phyloP scores from a whole-genome alignment of 1,140 invertebrate species.

The Aphelenchoides besseyi region DNA sequence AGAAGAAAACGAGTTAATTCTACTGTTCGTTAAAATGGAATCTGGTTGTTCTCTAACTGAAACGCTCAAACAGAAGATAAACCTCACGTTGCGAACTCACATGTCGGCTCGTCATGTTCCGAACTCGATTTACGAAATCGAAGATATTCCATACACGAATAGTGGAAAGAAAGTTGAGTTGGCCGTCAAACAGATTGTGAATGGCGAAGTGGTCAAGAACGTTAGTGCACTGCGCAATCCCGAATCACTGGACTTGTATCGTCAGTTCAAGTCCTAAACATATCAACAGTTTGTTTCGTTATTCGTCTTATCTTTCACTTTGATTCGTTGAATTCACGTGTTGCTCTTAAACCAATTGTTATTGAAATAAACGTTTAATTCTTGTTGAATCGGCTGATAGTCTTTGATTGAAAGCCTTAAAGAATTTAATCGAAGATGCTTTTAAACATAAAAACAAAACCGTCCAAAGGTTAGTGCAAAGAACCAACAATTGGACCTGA shows the following conservation, averaged over 20 bases:
- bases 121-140: conserved; percentile 64
- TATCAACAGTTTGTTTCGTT: too few relatives aligned
- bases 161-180: conserved; percentile 70
- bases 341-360: too few relatives aligned
- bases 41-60: conserved; percentile 61
- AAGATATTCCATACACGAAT: conserved; percentile 69
- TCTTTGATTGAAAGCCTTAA: too few relatives aligned
- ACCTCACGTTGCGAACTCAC: conserved; percentile 63
- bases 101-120: conserved; percentile 68
- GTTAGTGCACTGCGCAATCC: conserved; percentile 47
- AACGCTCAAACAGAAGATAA: conserved; percentile 63
- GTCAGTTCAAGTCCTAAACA: neutral
- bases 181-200: conserved; percentile 67
- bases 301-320: neutral
- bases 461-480: neutral
- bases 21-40: conserved; percentile 68
- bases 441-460: too few relatives aligned
- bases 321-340: neutral
- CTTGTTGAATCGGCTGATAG: too few relatives aligned
- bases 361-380: too few relatives aligned
- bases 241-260: conserved; percentile 40
- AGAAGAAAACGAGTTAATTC: conserved; percentile 67
- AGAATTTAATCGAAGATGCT: too few relatives aligned
- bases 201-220: conserved; percentile 62
- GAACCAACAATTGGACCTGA: too few relatives aligned